Base-by-base conservation (phyloP, 2,113 vertebrate genomes). In the Cyanistes caeruleus region DNA sequence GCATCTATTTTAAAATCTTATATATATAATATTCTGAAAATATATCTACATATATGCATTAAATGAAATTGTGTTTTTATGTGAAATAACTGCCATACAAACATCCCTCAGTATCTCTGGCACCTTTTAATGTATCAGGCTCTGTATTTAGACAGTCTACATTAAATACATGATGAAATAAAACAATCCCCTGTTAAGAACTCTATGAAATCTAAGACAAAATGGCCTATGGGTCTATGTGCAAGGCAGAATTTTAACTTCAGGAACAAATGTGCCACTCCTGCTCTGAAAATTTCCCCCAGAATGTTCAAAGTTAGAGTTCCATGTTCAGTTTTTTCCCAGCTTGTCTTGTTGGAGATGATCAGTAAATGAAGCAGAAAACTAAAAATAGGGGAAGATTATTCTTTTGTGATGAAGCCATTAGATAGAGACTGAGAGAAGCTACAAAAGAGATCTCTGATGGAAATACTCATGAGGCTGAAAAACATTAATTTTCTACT, bases 311-410 rank as follows among this genome's bases (percentile, higher is more conserved):
- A 10, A 39, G 15, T 39, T 31, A 5, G 17, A 33, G 5, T 30
- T 73, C 44, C 33, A 62, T 11, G 37, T 7, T n/a, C 20, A 6
- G 13, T 52, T 69, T 72, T 79, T 58, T 58, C 48, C 49, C 51
- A 77, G 8, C 11, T 28, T 69, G 15, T 48, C 28, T n/a, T n/a
- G 14, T 27, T 58, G 62, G 74, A 79, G 51, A 39, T 35, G 76
- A 76, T 80, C 63, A 69, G 59, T 15, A 88, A 92, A 94, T 60
- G 43, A 86, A 86, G 53, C 37, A 77, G 59, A 81, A 90, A 77
- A 39, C 21, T 17, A 30, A 77, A 51, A 62, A 58, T 60, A 73
- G 12, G 41, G 25, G 51, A 87, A 75, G 5, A 55, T 59, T 70
- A 27, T 27, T 39, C 81, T 72, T 60, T 35, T 74, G 21, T 90